Evolutionary conservation across 2,888 invertebrate species (phyloP), one percentile per base, ranked within the genome.

Genomic region (Pocota personata): DNA sequence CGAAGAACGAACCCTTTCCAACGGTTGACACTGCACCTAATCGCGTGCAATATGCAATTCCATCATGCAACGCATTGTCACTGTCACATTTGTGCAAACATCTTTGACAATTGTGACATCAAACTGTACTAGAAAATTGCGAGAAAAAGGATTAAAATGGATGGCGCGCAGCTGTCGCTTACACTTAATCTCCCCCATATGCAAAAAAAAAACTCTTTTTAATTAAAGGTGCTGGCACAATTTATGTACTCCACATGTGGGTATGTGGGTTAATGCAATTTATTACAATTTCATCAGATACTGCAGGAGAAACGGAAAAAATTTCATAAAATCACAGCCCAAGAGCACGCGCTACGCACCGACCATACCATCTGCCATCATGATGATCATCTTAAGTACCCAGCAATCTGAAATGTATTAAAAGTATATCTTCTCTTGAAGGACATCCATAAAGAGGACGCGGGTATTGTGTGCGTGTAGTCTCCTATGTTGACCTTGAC

Each of bases 181-280:
- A n/a, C 60, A 50, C 32, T n/a, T 80, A 80, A 80, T 83, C 83
- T 64, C 84, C 84, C 84, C 50, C 71, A 60, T 79, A 76, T 72
- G 75, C 76, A 71, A 80, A 57, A 71, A 37, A 21, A 37, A 5
- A 37, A 48, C 14, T 46, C 46, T 50, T 58, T 40, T 66, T 73
- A 84, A 66, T 62, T 75, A 69, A 71, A 83, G 40, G 82, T 77
- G 48, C 10, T n/a, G 27, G 21, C 24, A 50, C 50, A 57, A 30
- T 46, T 55, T 14, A 16, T 19, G n/a, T 46, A 24, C 50, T 46
- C 67, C 58, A 52, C 77, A 69, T 69, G 67, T 69, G 55, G 77
- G 57, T 40, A 82, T 76, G 82, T 60, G 80, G 80, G 82, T 48
- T 52, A 43, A 30, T 75, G 50, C 46, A 55, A 55, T 82, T 62